Base-by-base conservation (phyloP, 2,797 vertebrate genomes). In the Cottoperca gobio region DNA sequence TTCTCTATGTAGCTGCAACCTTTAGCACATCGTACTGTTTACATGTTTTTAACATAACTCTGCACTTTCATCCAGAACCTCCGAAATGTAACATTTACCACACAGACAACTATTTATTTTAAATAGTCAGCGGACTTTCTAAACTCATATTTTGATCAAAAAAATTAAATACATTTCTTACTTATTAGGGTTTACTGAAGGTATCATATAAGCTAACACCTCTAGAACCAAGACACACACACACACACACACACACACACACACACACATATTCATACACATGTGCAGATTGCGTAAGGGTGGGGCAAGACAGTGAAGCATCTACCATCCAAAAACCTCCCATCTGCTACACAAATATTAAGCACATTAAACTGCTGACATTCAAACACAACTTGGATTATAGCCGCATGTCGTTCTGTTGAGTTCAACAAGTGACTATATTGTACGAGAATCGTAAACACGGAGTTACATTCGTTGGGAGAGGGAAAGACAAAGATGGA, bases 371-470 rank as follows among this genome's bases (percentile, higher is more conserved):
- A 60, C n/a, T 46, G 43, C 58, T 59, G 53, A 5, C 35, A 50
- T 61, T 39, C 6, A 37, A 50, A 63, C 14, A 3, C 3, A 24
- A 42, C 73, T 73, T 16, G 23, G 42, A 64, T 52, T 16, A 8
- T 0, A 54, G n/a, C 2, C 5, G 8, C n/a, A 19, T 39, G 17
- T 19, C 33, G 2, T 2, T 37, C 24, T 24, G 26, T 50, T 9
- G 12, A 57, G 19, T 54, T 86, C 83, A 78, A 77, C 77, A 70
- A 52, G 68, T 83, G 64, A 52, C 26, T 6, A 16, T 21, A n/a
- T 8, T 57, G 13, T 23, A 37, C 14, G 21, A 9, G n/a, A 16
- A 4, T 0, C 21, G 6, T 28, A 8, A 50, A 62, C 23, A 14
- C 14, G 6, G 31, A 45, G 35, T 14, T 1, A 4, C 7, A 49